Conservation (phyloP, 2,888 invertebrate species). For the Yponomeuta plumbellus region DNA sequence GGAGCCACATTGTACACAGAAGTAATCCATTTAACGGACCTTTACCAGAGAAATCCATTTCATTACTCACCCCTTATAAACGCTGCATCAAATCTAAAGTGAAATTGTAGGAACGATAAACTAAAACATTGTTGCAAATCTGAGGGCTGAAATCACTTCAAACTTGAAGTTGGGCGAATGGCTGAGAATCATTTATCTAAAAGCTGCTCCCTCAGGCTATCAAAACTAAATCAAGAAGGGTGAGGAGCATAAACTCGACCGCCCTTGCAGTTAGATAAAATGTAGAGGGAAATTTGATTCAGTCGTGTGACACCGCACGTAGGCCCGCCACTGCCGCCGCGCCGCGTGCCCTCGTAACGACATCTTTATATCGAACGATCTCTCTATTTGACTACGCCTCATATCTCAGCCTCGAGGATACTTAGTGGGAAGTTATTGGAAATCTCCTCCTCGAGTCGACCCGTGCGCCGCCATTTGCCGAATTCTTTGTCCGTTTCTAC, state of each 20-base stretch:
- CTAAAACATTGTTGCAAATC: slow-evolving; percentile 65
- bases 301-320: slow-evolving; percentile 63
- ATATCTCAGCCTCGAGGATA: slow-evolving; percentile 57
- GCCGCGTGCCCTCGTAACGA: slow-evolving; percentile 50
- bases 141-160: slow-evolving; percentile 35
- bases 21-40: slow-evolving; percentile 44
- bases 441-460: slow-evolving; percentile 43
- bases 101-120: slow-evolving; percentile 48
- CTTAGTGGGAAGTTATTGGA: slow-evolving; percentile 62
- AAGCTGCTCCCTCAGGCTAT: slow-evolving; percentile 69
- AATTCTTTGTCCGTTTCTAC: slow-evolving; percentile 8
- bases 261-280: slow-evolving; percentile 72
- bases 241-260: slow-evolving; percentile 68
- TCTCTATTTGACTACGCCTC: slow-evolving; percentile 67
- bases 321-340: slow-evolving; percentile 23
- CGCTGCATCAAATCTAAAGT: slow-evolving; percentile 47
- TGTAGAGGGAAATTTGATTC: slow-evolving; percentile 71
- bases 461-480: not conserved
- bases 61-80: slow-evolving; percentile 52
- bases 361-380: slow-evolving; percentile 61
- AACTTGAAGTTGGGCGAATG: slow-evolving; percentile 24
- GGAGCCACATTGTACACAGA: not conserved
- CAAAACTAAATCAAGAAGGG: slow-evolving; percentile 74
- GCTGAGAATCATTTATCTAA: slow-evolving; percentile 64
- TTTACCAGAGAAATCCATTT: slow-evolving; percentile 53